Conservation (phyloP, 2,888 invertebrate genomes). For the Synanthedon tipuliformis region DNA sequence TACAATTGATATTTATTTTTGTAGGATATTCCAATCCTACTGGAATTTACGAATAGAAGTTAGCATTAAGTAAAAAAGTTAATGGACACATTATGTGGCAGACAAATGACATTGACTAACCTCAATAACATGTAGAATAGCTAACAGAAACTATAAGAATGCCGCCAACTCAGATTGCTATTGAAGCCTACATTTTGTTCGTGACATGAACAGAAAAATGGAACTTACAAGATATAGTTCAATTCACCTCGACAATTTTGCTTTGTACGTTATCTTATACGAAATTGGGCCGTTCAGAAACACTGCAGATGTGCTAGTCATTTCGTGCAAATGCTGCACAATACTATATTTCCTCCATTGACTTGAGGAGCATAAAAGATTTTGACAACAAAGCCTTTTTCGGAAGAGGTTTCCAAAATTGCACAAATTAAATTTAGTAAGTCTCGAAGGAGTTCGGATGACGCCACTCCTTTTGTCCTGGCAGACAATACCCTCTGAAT, state of each 20-base stretch:
- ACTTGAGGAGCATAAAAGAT: conserved; percentile 46
- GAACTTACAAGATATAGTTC: conserved; percentile 30
- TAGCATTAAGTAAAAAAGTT: too few species aligned
- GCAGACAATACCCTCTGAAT: conserved; percentile 43
- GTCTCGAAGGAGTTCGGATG: conserved; percentile 38
- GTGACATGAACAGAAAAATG: conserved; percentile 20
- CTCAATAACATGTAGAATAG: conserved; percentile 1
- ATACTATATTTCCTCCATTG: conserved; percentile 40
- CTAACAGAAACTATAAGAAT: conserved; percentile 8
- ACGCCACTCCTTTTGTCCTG: conserved; percentile 35
- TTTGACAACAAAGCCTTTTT: conserved; percentile 39
- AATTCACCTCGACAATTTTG: conserved; percentile 38
- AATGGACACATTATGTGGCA: too few species aligned
- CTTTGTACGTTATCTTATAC: conserved; percentile 27
- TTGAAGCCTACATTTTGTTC: conserved; percentile 15
- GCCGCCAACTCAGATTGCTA: conserved; percentile 8
- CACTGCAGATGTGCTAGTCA: conserved; percentile 45
- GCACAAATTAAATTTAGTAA: conserved; percentile 55
- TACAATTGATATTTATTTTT: too few species aligned
- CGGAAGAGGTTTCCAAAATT: conserved; percentile 38
- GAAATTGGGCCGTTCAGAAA: conserved; percentile 19
- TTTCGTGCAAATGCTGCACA: conserved; percentile 47
- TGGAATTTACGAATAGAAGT: too few species aligned
- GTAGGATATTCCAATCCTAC: too few species aligned
- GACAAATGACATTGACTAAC: neutral